phyloP scores from a whole-genome alignment of 1,140 invertebrate genomes.

The Procambarus virginalis region DNA sequence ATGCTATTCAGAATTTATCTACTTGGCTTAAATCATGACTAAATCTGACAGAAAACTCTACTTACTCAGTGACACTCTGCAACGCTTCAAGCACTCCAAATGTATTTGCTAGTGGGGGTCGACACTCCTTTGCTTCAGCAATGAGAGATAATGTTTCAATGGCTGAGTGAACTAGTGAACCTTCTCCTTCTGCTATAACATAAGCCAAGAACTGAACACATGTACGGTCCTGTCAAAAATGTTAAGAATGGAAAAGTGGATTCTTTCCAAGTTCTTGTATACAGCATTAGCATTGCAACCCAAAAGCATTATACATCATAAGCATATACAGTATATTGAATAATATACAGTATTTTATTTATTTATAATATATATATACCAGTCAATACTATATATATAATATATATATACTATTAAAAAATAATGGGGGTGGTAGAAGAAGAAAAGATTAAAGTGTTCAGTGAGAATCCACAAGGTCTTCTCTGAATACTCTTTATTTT shows the following conservation, averaged over 20 bases:
- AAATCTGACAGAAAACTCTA: background rate
- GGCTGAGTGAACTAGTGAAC: constrained; percentile 60
- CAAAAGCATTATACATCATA: background rate
- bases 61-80: constrained; percentile 69
- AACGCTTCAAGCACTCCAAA: constrained; percentile 70
- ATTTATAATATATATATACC: no score
- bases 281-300: background rate
- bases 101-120: constrained; percentile 66
- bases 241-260: background rate
- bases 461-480: no score
- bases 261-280: background rate
- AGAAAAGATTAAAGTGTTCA: no score
- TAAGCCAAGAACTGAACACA: constrained; percentile 71
- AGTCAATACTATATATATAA: no score
- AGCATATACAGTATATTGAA: background rate
- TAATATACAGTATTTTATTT: background rate
- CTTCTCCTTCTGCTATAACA: constrained; percentile 70
- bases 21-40: no score
- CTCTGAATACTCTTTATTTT: no score
- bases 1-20: no score
- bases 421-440: no score
- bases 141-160: constrained; percentile 69
- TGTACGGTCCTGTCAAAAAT: constrained; percentile 66
- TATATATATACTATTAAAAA: no score
- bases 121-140: constrained; percentile 65